Conservation (phyloP, 2,797 vertebrate species). For the Enteromius argenteus region DNA sequence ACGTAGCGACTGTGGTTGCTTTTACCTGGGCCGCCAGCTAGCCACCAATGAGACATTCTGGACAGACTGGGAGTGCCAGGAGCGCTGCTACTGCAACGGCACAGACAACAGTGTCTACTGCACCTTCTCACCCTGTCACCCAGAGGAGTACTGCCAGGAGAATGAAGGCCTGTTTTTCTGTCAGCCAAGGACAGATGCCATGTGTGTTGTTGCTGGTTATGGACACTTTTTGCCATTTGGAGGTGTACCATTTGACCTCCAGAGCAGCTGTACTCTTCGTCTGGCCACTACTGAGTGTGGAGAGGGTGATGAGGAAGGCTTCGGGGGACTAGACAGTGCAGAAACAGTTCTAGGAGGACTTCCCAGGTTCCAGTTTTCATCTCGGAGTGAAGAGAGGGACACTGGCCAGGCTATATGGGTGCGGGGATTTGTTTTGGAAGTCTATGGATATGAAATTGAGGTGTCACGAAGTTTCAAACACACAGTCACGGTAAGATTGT, state of each 20-base stretch:
- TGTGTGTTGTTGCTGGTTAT: conserved; percentile 91
- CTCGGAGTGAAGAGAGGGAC: conserved; percentile 93
- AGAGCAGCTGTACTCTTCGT: conserved; percentile 91
- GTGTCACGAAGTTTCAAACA: conserved; percentile 94
- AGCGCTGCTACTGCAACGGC: conserved; percentile 96
- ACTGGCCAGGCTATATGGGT: conserved; percentile 94
- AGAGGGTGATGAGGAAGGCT: conserved; percentile 46
- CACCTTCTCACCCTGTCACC: conserved; percentile 83
- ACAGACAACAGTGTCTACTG: conserved; percentile 95
- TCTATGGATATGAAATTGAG: conserved; percentile 90
- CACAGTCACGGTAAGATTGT: conserved; percentile 88
- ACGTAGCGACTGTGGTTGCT: conserved; percentile 91
- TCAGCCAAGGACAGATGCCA: conserved; percentile 86
- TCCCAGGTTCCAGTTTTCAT: conserved; percentile 84
- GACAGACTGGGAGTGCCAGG: conserved; percentile 94
- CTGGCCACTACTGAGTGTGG: conserved; percentile 84
- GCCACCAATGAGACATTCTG: conserved; percentile 95
- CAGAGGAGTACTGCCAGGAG: conserved; percentile 92
- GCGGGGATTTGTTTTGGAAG: conserved; percentile 89
- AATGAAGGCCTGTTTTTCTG: conserved; percentile 87
- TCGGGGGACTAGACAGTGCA: conserved; percentile 29
- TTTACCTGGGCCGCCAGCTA: conserved; percentile 86
- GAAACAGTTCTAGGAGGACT: conserved; percentile 64
- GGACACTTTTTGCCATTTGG: conserved; percentile 94
- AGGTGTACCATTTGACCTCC: conserved; percentile 91